Evolutionary conservation across 1,140 invertebrate species (phyloP).

Genomic region (Trachelipus rathkii): DNA sequence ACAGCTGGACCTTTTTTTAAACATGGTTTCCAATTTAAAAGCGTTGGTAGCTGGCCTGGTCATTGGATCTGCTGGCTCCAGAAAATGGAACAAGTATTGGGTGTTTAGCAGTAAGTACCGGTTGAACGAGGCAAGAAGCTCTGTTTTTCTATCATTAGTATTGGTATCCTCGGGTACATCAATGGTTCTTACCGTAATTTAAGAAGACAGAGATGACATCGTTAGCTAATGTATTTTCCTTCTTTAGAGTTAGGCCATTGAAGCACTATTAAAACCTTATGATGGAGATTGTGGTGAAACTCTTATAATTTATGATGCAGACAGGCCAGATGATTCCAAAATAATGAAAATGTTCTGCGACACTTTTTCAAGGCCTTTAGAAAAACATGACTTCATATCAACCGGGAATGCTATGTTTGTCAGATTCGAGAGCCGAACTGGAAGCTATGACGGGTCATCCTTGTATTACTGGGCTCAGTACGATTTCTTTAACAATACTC

Average conservation of each 20-base stretch:
- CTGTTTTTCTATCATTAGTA: constrained; percentile 73
- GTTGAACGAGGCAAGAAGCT: constrained; percentile 55
- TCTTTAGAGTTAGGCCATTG: constrained; percentile 84
- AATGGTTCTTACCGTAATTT: constrained; percentile 82
- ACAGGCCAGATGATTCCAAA: constrained; percentile 74
- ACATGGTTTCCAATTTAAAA: constrained; percentile 88
- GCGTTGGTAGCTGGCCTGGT: constrained; percentile 86
- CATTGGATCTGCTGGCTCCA: constrained; percentile 51
- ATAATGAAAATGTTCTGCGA: constrained; percentile 90
- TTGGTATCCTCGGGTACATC: constrained; percentile 86
- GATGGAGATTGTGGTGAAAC: constrained; percentile 84
- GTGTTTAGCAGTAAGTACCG: constrained; percentile 72
- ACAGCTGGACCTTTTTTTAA: constrained; percentile 75
- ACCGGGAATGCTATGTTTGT: constrained; percentile 78
- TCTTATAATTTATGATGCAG: constrained; percentile 77
- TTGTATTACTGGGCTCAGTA: constrained; percentile 88
- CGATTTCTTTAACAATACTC: constrained; percentile 85
- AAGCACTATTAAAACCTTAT: constrained; percentile 73
- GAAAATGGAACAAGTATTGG: constrained; percentile 75
- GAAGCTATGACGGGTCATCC: constrained; percentile 58
- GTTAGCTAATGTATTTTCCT: constrained; percentile 53
- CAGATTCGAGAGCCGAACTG: constrained; percentile 69
- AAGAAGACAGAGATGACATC: constrained; percentile 75
- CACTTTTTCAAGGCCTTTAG: constrained; percentile 83
- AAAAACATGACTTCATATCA: constrained; percentile 85